phyloP scores from a whole-genome alignment of 2,888 invertebrate species.

The Sepioteuthis lessoniana region DNA sequence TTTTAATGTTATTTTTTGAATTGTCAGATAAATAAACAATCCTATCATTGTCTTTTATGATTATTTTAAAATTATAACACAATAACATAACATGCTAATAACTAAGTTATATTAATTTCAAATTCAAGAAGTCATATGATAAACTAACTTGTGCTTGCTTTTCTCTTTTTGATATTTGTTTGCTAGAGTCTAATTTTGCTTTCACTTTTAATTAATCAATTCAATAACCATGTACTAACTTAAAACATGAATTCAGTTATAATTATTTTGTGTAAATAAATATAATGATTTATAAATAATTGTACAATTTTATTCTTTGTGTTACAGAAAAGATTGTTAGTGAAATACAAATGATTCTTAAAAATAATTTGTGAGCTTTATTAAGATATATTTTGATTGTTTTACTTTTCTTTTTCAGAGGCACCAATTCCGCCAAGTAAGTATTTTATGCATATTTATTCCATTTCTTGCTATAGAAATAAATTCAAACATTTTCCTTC shows the following conservation, averaged over 20 bases:
- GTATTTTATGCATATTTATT: neutral
- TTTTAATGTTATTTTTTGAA: neutral
- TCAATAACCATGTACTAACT: neutral
- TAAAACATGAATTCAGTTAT: neutral
- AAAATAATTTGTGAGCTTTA: neutral
- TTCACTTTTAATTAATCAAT: neutral
- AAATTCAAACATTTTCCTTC: too few species aligned
- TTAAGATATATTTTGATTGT: neutral
- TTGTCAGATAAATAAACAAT: neutral
- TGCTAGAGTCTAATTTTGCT: neutral
- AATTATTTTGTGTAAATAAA: neutral
- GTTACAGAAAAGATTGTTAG: neutral
- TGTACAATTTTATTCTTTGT: neutral
- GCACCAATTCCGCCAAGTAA: neutral
- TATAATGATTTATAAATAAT: neutral
- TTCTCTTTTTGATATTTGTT: neutral
- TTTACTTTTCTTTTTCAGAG: neutral
- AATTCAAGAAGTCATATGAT: neutral
- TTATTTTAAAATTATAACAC: neutral
- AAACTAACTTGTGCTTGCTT: conserved; percentile 4
- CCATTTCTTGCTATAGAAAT: too few species aligned
- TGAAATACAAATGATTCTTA: neutral
- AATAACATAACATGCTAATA: neutral
- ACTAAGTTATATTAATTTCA: neutral
- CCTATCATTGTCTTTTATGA: neutral